Conservation (phyloP, 2,888 invertebrate species). For the Plagiodera versicolora region DNA sequence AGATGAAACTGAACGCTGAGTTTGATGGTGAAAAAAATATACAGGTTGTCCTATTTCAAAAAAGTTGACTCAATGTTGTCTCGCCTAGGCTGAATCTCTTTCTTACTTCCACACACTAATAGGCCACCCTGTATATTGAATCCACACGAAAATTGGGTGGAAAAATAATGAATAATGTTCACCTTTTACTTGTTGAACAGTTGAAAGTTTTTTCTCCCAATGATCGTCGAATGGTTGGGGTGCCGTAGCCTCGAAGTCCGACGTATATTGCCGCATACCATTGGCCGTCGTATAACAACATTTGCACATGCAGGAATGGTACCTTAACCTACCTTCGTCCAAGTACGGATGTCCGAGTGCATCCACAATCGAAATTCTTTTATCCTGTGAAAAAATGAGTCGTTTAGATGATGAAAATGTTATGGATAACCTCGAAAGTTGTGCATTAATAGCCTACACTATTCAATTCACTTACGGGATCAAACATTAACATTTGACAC, state of each 20-base stretch:
- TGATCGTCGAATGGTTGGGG: slow-evolving; percentile 90
- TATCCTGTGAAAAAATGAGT: slow-evolving; percentile 66
- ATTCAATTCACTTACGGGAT: slow-evolving; percentile 88
- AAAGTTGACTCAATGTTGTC: too few species aligned
- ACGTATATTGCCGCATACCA: slow-evolving; percentile 82
- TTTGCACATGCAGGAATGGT: slow-evolving; percentile 99
- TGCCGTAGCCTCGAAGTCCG: slow-evolving; percentile 91
- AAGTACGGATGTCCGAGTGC: slow-evolving; percentile 96
- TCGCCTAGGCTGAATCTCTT: too few species aligned
- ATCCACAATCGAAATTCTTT: slow-evolving; percentile 92
- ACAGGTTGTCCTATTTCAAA: too few species aligned
- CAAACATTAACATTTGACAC: slow-evolving; percentile 96
- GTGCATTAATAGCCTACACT: too few species aligned
- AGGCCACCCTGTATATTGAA: too few species aligned
- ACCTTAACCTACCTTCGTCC: slow-evolving; percentile 96
- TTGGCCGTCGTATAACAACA: slow-evolving; percentile 87
- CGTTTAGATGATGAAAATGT: too few species aligned
- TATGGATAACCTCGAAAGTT: too few species aligned
- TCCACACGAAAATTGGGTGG: too few species aligned
- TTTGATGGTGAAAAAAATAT: too few species aligned
- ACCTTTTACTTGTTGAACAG: slow-evolving; percentile 96
- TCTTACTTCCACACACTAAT: too few species aligned
- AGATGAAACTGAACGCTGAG: too few species aligned
- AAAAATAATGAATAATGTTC: too few species aligned
- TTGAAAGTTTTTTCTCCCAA: slow-evolving; percentile 94